Conservation (phyloP, 2,113 vertebrate genomes). For the Pollachius pollachius region DNA sequence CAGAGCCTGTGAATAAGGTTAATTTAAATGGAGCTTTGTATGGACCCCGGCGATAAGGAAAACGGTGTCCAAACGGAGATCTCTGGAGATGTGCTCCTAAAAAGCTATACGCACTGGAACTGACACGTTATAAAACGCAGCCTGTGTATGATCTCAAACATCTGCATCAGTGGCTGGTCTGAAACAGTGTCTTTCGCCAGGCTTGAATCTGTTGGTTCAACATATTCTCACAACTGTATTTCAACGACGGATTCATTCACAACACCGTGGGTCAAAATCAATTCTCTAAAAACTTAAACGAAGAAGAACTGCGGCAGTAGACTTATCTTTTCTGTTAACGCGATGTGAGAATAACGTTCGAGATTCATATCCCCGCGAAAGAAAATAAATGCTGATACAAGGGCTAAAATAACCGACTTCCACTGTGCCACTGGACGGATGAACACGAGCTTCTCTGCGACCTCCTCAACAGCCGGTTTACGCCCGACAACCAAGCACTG, state of each 20-base stretch:
- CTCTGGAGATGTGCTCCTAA: conserved; percentile 12
- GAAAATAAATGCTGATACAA: conserved; percentile 23
- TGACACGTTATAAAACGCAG: conserved; percentile 19
- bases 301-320: too few relatives aligned
- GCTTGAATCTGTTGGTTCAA: too few relatives aligned
- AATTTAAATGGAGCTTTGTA: conserved; percentile 20
- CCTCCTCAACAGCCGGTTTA: conserved; percentile 47
- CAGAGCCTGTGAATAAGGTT: conserved; percentile 31
- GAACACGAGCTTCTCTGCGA: conserved; percentile 23
- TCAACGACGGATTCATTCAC: too few relatives aligned
- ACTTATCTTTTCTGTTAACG: too few relatives aligned
- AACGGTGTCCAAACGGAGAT: conserved; percentile 34
- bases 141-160: conserved; percentile 1
- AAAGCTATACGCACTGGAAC: neutral
- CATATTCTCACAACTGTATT: too few relatives aligned
- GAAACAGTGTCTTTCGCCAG: too few relatives aligned
- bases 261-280: too few relatives aligned
- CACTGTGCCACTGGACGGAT: conserved; percentile 7
- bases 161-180: neutral
- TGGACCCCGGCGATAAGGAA: conserved; percentile 13
- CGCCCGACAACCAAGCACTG: conserved; percentile 30
- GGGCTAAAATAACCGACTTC: neutral
- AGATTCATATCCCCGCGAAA: neutral
- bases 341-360: neutral
- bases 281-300: too few relatives aligned